A percentile compares a stretch with the other conserved stretches of the same genome.
Conservation (phyloP, 2,888 invertebrate species). For the Mycalesis mineus region DNA sequence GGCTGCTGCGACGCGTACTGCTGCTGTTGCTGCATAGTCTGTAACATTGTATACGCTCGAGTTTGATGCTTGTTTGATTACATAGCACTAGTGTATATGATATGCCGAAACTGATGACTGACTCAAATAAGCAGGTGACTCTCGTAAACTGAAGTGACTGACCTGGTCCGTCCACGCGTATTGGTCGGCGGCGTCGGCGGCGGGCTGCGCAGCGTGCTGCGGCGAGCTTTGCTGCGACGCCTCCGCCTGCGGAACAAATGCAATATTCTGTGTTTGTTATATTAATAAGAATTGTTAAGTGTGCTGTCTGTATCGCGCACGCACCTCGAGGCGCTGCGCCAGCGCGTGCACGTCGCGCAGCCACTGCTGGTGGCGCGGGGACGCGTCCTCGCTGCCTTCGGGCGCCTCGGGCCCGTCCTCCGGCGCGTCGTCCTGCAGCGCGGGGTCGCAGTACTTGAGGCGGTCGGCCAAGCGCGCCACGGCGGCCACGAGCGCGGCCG, state of each 20-base stretch:
- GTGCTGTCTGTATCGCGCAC: background rate
- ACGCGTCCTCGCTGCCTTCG: constrained; percentile 46
- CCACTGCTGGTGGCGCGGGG: constrained; percentile 56
- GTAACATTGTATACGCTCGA: constrained; percentile 1
- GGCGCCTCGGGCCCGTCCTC: constrained; percentile 49
- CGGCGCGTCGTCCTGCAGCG: constrained; percentile 60
- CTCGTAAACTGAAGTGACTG: too few species aligned
- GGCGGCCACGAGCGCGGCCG: constrained; percentile 61
- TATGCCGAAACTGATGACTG: too few species aligned
- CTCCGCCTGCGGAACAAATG: constrained; percentile 25
- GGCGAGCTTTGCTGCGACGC: constrained; percentile 42
- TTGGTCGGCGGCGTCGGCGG: constrained; percentile 20
- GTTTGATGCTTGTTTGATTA: too few species aligned
- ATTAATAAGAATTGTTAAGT: too few species aligned
- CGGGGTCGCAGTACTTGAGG: constrained; percentile 83
- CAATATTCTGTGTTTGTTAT: background rate
- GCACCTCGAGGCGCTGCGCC: constrained; percentile 40
- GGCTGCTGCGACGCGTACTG: constrained; percentile 33
- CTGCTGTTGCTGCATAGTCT: constrained; percentile 35
- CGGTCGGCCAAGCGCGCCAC: constrained; percentile 43
- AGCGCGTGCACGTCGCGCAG: constrained; percentile 44
- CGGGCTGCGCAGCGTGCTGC: constrained; percentile 36
- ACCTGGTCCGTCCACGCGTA: constrained; percentile 46
- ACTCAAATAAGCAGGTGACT: too few species aligned
- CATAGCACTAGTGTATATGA: too few species aligned